Evolutionary conservation across 2,888 invertebrate genomes (phyloP), one percentile per base, ranked within the genome.

Genomic region (Nebria brevicollis): DNA sequence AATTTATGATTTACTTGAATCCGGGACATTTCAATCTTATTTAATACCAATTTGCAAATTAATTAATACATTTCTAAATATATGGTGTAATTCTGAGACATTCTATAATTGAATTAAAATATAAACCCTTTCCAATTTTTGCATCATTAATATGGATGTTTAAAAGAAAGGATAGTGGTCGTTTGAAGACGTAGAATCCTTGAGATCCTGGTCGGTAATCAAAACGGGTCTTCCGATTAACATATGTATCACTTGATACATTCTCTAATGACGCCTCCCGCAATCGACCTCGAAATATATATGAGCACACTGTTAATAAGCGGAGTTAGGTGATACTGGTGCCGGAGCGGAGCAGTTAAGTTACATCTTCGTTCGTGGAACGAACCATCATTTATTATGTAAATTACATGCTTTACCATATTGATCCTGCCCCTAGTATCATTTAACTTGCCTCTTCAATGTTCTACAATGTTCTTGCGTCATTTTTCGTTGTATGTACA

Each of bases 331-430:
- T 54, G 54, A 54, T 8, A 54, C 54, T 13, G 54, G 54, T 54
- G 54, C 54, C 54, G 11, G 54, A 54, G 13, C 54, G 11, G 54
- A 54, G 13, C 54, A 54, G 54, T 0, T 68, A 68, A 25, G 68
- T 68, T 68, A 68, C 70, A 70, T 70, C 70, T 70, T 70, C 70
- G 70, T 70, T 77, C 73, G 65, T 78, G 42, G 43, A 78, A 78
- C 65, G 41, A 64, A 78, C 73, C 72, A 78, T 78, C 72, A 78
- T 78, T 73, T 65, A 78, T 78, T 78, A 78, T 78, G 78, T 66
- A 72, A 78, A 78, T 78, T 78, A 78, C 73, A 78, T 73, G 73
- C 66, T 78, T 73, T 73, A 54, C 73, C 78, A 78, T 78, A 78
- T 78, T 78, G 78, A 73, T 78, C 42, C 66, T 78, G 73, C 54